Evolutionary conservation across 2,797 vertebrate genomes (phyloP), one percentile per base, ranked within the genome.

Genomic region (Allobates femoralis): DNA sequence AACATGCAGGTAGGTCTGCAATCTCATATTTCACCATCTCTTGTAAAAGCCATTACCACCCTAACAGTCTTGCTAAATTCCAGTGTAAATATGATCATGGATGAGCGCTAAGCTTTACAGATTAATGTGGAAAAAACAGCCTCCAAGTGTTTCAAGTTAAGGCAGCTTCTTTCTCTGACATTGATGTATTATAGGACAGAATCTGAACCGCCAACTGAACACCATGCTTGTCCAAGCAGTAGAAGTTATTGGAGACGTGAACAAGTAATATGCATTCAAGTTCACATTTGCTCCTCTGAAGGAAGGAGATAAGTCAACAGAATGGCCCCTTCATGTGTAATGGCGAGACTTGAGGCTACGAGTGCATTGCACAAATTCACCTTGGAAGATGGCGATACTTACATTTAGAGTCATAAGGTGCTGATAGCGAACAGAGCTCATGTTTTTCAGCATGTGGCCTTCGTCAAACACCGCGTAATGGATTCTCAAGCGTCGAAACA

Each of bases 401-500:
- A 98, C 98, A 76, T 99, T 98, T 90, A 99, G 97, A 53, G 95
- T 94, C 98, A 99, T 98, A 46, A 99, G 97, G 89, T 98, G 96
- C 90, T 96, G 97, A 91, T 99, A 99, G 88, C 98, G 97, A 62
- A 97, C 88, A 1, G 97, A 93, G 90, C 96, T 97, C 98, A 99
- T 99, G 89, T 99, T 99, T 93, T 99, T 99, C 87, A 99, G 93
- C 98, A 99, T 98, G 89, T 99, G 98, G 60, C 98, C 98, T 92
- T 99, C 98, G 90, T 99, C 98, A 90, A 99, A 99, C 86, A 99
- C 92, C 0, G 98, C 97, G 53, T 97, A 99, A 89, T 95, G 94
- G 81, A 99, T 92, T 76, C 89, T 95, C 80, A 99, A 89, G 55
- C 93, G 96, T n/a, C 96, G 96, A 91, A 99, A 99, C 10, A 99